Conservation (phyloP, 1,140 invertebrate species). For the Zaprionus inermis region DNA sequence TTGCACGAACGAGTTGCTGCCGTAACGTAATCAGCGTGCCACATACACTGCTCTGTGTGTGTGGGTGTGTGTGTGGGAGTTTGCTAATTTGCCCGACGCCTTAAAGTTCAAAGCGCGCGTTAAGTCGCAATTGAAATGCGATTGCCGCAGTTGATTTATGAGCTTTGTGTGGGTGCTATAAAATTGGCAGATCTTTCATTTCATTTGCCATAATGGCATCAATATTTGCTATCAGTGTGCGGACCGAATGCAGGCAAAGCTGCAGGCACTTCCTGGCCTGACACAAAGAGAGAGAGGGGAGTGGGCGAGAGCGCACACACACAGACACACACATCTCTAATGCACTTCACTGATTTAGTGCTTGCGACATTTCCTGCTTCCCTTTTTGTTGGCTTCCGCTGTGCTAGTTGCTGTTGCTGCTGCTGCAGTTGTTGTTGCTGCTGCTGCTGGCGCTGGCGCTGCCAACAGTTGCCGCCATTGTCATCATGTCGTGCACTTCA, state of each 20-base stretch:
- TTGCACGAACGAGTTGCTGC: conserved; percentile 65
- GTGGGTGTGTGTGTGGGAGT: conserved; percentile 2
- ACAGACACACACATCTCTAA: conserved; percentile 45
- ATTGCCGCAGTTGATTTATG: conserved; percentile 51
- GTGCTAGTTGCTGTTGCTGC: conserved; percentile 22
- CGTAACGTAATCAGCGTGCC: conserved; percentile 63
- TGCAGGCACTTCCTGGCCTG: conserved; percentile 49
- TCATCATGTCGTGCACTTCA: conserved; percentile 67
- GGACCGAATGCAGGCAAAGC: neutral
- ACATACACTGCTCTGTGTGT: neutral
- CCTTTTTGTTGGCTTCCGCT: conserved; percentile 64
- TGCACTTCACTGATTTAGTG: conserved; percentile 79
- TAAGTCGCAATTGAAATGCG: conserved; percentile 53
- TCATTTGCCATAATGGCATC: conserved; percentile 68
- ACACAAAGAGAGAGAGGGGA: neutral
- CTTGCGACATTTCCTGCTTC: conserved; percentile 77
- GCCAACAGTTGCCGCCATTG: conserved; percentile 44
- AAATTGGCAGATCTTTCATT: conserved; percentile 56
- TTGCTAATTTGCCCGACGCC: conserved; percentile 50
- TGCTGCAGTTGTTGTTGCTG: conserved; percentile 22
- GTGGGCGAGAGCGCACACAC: neutral
- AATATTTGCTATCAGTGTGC: conserved; percentile 66
- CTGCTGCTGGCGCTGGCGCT: conserved; percentile 17
- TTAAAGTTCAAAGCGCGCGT: conserved; percentile 47
- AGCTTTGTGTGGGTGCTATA: no score